These are phyloP conservation scores for Nyctereutes procyonoides DNA, from an alignment of 2,113 vertebrate species.

Conservation along the genomic window DNA sequence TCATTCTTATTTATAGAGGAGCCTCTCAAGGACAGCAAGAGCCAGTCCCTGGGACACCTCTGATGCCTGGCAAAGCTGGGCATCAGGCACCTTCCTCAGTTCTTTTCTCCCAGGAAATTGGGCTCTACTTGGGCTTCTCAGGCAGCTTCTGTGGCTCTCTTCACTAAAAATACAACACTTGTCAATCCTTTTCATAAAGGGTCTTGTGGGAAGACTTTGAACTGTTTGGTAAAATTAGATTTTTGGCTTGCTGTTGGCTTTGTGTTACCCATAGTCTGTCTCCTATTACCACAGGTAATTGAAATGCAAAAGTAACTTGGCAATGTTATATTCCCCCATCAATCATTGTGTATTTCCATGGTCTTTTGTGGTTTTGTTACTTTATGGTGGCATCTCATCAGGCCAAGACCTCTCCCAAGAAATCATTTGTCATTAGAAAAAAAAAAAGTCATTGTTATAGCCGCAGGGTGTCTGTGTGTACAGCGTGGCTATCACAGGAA, in stretches of 20 bases:
- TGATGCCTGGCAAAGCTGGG: neutral
- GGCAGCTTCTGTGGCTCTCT: neutral
- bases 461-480: neutral
- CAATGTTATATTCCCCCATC: neutral
- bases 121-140: neutral
- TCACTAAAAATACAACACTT: neutral
- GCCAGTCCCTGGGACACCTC: neutral
- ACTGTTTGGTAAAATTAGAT: constrained; percentile 29
- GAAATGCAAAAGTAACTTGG: neutral
- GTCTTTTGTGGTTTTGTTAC: constrained; percentile 16
- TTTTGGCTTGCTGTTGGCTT: constrained; percentile 24
- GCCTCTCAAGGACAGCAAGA: neutral
- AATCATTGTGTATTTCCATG: neutral
- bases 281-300: neutral
- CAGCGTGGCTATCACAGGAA: too few species aligned
- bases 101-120: neutral
- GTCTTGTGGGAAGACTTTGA: constrained; percentile 28
- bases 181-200: neutral
- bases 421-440: neutral
- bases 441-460: neutral
- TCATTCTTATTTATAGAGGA: neutral
- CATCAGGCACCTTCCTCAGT: fast-evolving
- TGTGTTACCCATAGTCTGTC: neutral
- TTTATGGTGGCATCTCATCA: constrained; percentile 35
- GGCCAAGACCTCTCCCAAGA: neutral